Base-by-base conservation (phyloP, 1,140 invertebrate genomes). In the Magallana ariakensis region DNA sequence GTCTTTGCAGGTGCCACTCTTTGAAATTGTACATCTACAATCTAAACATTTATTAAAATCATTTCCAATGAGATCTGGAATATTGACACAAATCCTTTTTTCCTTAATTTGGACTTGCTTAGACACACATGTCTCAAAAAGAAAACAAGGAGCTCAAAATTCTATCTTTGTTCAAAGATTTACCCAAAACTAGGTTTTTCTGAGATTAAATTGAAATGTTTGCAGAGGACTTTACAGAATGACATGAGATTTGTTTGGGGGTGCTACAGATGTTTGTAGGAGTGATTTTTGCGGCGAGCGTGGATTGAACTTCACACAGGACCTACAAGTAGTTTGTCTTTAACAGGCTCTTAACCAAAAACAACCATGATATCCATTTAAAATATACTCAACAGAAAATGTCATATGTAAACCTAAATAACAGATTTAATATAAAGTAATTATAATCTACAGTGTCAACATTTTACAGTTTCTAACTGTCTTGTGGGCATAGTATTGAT, bases 161-260 rank as follows among this genome's bases (percentile, higher is more conserved):
- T 75, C 22, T n/a, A 2, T 75, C 66, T 26, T 75, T 75, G 66
- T 75, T 75, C 66, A 75, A 75, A 75, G 66, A 75, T 26, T 75
- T 75, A 75, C 66, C 10, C 66, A 22, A 75, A 75, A 75, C 66
- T 75, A 75, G 66, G 66, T 75, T 75, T 75, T 75, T 75, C 66
- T 75, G 15, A 75, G 66, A 75, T 75, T 75, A 75, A 75, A 75
- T 75, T 75, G 66, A 75, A 75, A 46, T 75, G 66, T 75, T 75
- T 75, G 66, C 22, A 11, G 26, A 75, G 66, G 66, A 75, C 22
- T 75, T 75, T 26, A 75, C 19, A 75, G 66, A 8, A 75, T 33
- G 66, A 75, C 66, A 75, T 22, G 22, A 22, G 66, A 75, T 75
- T 75, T 75, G 66, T 75, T 75, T 75, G 10, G 66, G 7, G 11